These are phyloP conservation scores for Varecia variegata DNA, from an alignment of 2,797 vertebrate genomes.

Conservation along the genomic window DNA sequence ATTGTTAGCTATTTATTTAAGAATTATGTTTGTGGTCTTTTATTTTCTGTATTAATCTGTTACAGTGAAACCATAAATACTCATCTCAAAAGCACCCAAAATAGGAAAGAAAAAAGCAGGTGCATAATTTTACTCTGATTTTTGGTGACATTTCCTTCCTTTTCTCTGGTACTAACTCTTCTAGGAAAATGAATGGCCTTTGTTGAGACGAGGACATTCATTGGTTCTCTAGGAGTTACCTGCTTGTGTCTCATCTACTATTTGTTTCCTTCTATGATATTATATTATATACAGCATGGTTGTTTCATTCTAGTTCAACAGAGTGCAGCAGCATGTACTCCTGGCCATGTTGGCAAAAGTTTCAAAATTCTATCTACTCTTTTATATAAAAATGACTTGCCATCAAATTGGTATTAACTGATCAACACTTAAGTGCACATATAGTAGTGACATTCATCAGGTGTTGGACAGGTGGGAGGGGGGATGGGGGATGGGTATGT, in stretches of 20 bases:
- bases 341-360: no score
- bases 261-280: not conserved
- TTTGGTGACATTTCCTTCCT: not conserved
- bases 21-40: not conserved
- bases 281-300: rapidly evolving
- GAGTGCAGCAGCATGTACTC: not conserved
- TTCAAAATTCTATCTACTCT: not conserved
- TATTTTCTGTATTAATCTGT: not conserved
- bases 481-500: no score
- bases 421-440: no score
- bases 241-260: not conserved
- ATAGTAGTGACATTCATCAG: no score
- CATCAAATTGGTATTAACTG: no score
- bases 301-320: not conserved
- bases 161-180: not conserved
- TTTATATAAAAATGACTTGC: not conserved
- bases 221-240: not conserved
- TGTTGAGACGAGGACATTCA: not conserved
- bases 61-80: not conserved
- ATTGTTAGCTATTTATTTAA: not conserved
- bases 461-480: no score
- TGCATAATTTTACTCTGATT: not conserved
- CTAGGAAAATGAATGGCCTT: not conserved
- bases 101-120: not conserved
- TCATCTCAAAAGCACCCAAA: not conserved